Conservation (phyloP, 2,113 vertebrate species). For the Melanerpes formicivorus region DNA sequence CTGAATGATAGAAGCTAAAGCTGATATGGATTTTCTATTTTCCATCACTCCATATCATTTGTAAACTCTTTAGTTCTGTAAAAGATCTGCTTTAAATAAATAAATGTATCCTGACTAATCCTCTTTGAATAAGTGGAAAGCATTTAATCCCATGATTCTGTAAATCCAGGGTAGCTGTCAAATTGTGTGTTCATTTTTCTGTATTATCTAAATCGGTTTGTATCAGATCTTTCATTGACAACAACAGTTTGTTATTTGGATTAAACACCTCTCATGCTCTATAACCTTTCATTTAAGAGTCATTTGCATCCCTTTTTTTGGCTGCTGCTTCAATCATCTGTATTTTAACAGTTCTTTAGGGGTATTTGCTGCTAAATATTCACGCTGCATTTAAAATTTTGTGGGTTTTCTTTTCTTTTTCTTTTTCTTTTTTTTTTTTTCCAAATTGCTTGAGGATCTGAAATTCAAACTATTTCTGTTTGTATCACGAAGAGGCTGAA, state of each 20-base stretch:
- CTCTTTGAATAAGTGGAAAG: slow-evolving; percentile 77
- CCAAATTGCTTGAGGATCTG: slow-evolving; percentile 14
- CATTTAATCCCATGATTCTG: slow-evolving; percentile 74
- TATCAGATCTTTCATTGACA: slow-evolving; percentile 67
- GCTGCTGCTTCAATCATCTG: slow-evolving; percentile 57
- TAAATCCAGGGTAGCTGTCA: slow-evolving; percentile 74
- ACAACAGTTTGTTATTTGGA: slow-evolving; percentile 59
- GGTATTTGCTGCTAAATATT: slow-evolving; percentile 50
- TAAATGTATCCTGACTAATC: slow-evolving; percentile 76
- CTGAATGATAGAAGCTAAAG: slow-evolving; percentile 71
- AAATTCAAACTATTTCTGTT: slow-evolving; percentile 59
- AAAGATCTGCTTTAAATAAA: slow-evolving; percentile 77
- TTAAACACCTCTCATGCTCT: slow-evolving; percentile 44
- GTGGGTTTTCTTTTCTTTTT: neutral
- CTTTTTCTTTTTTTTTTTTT: neutral
- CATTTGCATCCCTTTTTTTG: slow-evolving; percentile 54
- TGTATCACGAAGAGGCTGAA: slow-evolving; percentile 36
- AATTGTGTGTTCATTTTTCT: slow-evolving; percentile 75
- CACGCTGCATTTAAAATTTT: slow-evolving; percentile 11
- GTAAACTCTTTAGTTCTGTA: slow-evolving; percentile 75
- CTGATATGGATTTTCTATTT: slow-evolving; percentile 74
- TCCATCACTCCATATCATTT: slow-evolving; percentile 60
- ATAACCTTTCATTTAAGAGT: slow-evolving; percentile 59
- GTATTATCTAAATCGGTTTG: slow-evolving; percentile 70
- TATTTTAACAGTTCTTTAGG: slow-evolving; percentile 57